Percentiles rank a stretch among this genome's conserved stretches.
phyloP scores from a whole-genome alignment of 2,888 invertebrate genomes.

The Mactromeris polynyma region DNA sequence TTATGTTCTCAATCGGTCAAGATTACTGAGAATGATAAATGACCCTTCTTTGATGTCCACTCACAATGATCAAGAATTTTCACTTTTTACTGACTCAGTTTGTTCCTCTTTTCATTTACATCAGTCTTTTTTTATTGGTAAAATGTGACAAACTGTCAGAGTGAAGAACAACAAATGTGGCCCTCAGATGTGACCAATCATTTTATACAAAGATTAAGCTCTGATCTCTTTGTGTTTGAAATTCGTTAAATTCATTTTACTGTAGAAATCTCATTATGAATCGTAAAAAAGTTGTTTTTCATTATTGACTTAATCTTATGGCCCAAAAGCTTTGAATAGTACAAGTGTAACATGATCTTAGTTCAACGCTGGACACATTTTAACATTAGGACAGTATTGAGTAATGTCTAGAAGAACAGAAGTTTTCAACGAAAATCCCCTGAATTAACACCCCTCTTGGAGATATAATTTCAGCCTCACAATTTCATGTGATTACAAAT shows the following conservation, averaged over 20 bases:
- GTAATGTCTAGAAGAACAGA: not conserved
- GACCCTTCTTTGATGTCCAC: conserved; percentile 46
- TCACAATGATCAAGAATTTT: conserved; percentile 37
- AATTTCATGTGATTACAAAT: not conserved
- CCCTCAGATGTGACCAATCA: conserved; percentile 58
- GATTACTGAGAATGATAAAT: conserved; percentile 31
- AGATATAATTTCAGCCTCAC: not conserved
- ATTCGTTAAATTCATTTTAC: conserved; percentile 54
- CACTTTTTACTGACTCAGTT: conserved; percentile 29
- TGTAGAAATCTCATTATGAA: conserved; percentile 38
- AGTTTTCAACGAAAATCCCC: not conserved
- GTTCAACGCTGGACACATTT: conserved; percentile 4
- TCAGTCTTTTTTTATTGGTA: conserved; percentile 33
- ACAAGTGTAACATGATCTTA: conserved; percentile 19
- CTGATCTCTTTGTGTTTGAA: conserved; percentile 54
- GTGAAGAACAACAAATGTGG: conserved; percentile 34
- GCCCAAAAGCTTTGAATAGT: conserved; percentile 12
- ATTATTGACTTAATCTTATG: conserved; percentile 31
- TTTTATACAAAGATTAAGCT: conserved; percentile 55
- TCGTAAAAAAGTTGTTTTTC: conserved; percentile 44
- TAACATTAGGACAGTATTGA: not conserved
- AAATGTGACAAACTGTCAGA: conserved; percentile 54
- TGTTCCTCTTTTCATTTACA: conserved; percentile 43
- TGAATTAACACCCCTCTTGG: not conserved
- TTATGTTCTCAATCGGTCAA: conserved; percentile 19